Conservation (phyloP, 2,888 invertebrate genomes). For the Eristalis pertinax region DNA sequence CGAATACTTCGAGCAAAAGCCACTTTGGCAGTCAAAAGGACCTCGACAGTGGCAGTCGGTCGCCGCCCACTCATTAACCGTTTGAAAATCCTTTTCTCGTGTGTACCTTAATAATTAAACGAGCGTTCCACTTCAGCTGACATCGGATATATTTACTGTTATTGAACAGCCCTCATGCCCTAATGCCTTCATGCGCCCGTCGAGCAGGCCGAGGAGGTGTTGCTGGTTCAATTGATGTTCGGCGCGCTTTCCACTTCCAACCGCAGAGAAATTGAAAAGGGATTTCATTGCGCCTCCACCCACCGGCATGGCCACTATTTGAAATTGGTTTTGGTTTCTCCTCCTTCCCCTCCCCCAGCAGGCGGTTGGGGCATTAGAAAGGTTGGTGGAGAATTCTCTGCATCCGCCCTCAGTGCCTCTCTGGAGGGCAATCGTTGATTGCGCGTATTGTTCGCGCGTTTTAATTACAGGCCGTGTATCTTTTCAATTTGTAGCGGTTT, state of each 20-base stretch:
- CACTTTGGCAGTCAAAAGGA: constrained; percentile 19
- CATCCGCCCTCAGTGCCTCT: neutral
- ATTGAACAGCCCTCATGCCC: constrained; percentile 17
- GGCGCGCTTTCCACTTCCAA: constrained; percentile 24
- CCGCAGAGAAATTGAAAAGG: constrained; percentile 48
- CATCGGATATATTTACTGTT: constrained; percentile 50
- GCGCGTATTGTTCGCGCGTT: constrained; percentile 44
- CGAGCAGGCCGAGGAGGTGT: neutral
- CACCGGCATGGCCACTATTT: neutral
- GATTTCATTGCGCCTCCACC: constrained; percentile 1
- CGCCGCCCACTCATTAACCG: constrained; percentile 43
- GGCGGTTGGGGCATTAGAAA: neutral
- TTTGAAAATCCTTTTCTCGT: constrained; percentile 42
- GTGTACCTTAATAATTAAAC: constrained; percentile 55
- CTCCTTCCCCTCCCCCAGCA: neutral
- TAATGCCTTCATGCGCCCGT: neutral
- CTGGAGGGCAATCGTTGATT: constrained; percentile 24
- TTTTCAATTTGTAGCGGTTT: constrained; percentile 27
- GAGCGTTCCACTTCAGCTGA: constrained; percentile 51
- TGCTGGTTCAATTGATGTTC: constrained; percentile 36
- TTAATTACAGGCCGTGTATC: constrained; percentile 34
- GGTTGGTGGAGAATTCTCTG: neutral
- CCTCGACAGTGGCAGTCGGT: neutral
- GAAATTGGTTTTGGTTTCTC: constrained; percentile 4
- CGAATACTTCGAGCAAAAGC: constrained; percentile 21